Base-by-base conservation (phyloP, 1,140 invertebrate species). In the Papilio dardanus region DNA sequence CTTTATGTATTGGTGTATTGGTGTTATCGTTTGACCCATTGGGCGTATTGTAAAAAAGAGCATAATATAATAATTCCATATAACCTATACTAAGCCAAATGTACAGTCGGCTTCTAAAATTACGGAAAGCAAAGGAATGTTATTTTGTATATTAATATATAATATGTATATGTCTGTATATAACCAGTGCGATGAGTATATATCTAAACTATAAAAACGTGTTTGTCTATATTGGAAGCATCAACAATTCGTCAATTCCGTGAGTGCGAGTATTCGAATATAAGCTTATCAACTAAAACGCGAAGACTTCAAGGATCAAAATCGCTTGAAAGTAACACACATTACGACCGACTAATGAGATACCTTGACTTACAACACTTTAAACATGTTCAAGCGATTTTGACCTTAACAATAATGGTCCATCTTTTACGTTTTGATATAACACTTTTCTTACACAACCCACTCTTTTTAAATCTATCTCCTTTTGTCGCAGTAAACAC, bases 371-470 rank as follows among this genome's bases (percentile, higher is more conserved):
- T 46, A 71, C 0, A 50, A 69, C 50, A 46, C 69, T 0, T 42
- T 16, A 7, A 10, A 65, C 54, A 31, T 68, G 42, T 80, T 79
- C 83, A 81, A 88, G 78, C 84, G 80, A 88, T 86, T 86, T 82
- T 80, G 67, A 82, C 81, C 78, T 79, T 77, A 83, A 84, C 73
- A 82, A 80, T 86, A 88, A 89, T 92, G 89, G 91, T 92, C 91
- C 89, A 86, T 91, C 87, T 92, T 91, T 92, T 91, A 91, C 91
- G 78, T 86, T 89, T 88, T 89, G 88, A 91, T 91, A 92, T 91
- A 88, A 89, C 85, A 83, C 80, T 71, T 77, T 76, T 76, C 78
- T 82, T 69, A 82, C 86, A 89, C 87, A 90, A 90, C 88, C 86
- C 78, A 76, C 81, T 82, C 79, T 81, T 77, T 83, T 77, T 24